These are phyloP conservation scores for Blastobasis adustella DNA, from an alignment of 2,888 invertebrate species.

Conservation along the genomic window DNA sequence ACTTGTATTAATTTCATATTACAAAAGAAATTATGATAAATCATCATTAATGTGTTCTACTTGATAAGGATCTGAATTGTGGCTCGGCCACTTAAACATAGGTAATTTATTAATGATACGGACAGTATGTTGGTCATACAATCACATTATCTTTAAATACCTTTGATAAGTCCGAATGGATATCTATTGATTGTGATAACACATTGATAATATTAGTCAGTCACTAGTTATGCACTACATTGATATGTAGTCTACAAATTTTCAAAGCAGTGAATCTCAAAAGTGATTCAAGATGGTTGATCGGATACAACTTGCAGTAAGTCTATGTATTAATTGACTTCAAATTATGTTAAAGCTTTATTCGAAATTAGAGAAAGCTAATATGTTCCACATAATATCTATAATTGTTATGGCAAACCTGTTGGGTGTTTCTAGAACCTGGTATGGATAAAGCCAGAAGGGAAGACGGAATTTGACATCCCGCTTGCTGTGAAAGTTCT, in stretches of 20 bases:
- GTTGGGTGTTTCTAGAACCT: conserved; percentile 73
- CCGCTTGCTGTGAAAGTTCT: conserved; percentile 90
- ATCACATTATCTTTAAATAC: conserved; percentile 41
- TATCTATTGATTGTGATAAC: conserved; percentile 50
- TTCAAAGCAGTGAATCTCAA: conserved; percentile 46
- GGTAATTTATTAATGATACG: no score
- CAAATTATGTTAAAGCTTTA: background rate
- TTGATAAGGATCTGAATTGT: no score
- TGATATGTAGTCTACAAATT: conserved; percentile 13
- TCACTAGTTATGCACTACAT: no score
- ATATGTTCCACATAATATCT: no score
- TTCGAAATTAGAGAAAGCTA: no score
- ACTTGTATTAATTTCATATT: background rate
- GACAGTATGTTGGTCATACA: conserved; percentile 8
- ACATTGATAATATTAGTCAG: conserved; percentile 23
- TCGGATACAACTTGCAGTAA: conserved; percentile 51
- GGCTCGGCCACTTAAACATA: no score
- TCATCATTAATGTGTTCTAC: no score
- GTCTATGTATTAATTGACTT: conserved; percentile 18
- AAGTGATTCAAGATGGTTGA: conserved; percentile 45
- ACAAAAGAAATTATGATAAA: no score
- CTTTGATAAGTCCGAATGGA: conserved; percentile 34
- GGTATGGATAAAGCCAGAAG: conserved; percentile 89
- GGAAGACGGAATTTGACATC: conserved; percentile 84
- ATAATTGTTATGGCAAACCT: no score